Percentiles rank a stretch among this genome's conserved stretches.
These are phyloP conservation scores for Psittacula cyanocephala DNA, from an alignment of 2,113 vertebrate species.

Conservation along the genomic window DNA sequence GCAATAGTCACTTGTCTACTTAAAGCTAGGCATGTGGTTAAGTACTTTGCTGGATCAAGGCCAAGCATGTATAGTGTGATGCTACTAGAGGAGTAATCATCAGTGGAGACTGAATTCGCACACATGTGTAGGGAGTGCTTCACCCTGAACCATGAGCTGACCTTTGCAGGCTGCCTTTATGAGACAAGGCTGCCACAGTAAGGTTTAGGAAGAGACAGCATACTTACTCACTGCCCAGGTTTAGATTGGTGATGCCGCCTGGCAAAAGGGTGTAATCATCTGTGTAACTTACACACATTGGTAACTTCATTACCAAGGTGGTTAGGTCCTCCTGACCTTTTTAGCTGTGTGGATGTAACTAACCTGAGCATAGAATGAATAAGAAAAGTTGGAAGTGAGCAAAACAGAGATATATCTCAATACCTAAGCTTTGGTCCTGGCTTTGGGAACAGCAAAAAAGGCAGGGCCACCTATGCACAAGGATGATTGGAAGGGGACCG, in stretches of 20 bases:
- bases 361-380: neutral
- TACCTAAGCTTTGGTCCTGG: neutral
- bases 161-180: neutral
- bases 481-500: neutral
- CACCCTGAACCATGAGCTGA: neutral
- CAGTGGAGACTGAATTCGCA: neutral
- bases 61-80: neutral
- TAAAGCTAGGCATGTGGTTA: neutral
- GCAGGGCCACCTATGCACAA: neutral
- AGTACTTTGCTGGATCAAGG: neutral
- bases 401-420: neutral
- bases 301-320: neutral
- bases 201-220: neutral
- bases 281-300: rapidly evolving
- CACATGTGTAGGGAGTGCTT: neutral
- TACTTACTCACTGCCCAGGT: rapidly evolving
- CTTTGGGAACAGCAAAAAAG: neutral
- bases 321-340: neutral
- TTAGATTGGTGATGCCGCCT: neutral
- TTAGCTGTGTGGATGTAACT: rapidly evolving
- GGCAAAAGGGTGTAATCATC: neutral
- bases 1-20: neutral
- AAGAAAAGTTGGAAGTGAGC: neutral
- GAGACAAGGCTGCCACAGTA: neutral
- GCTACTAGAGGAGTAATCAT: neutral